Base-by-base conservation (phyloP, 2,113 vertebrate genomes). In the Seriola dumerili region DNA sequence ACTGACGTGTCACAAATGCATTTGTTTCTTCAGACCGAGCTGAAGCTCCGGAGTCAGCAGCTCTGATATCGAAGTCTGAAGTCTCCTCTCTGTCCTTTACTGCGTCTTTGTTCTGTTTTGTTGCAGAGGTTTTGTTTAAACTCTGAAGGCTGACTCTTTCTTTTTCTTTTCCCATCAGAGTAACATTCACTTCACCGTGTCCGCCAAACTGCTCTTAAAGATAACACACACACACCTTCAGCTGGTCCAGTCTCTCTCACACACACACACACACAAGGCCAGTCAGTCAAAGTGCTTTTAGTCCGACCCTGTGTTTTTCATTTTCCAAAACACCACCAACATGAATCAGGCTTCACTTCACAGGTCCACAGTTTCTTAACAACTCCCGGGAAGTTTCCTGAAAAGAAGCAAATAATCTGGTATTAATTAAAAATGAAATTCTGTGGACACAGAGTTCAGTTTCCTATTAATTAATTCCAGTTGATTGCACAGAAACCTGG, bases 131-230 rank as follows among this genome's bases (percentile, higher is more conserved):
- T 52, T 66, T 2, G 32, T 66, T 73, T 29, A 42, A 44, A 8
- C 50, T 48, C 58, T 63, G 77, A 66, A 67, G 61, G 72, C 1
- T 19, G 69, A 38, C 67, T 72, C 10, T 19, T 52, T 57, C 52
- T 54, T n/a, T 32, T 65, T 46, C 16, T 61, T 25, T 46, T 46
- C 25, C 63, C 63, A 40, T 52, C 55, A 50, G 42, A 44, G 48
- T 48, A 4, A 46, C 9, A 13, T 21, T 34, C 21, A 2, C 25
- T n/a, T 34, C 34, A 8, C 46, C 2, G 25, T 13, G 46, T 64
- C 57, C 63, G 74, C 19, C 54, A 42, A 74, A 21, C 17, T 11
- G 23, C 5, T 65, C 34, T 48, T 42, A 57, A 8, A 57, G 38
- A 55, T 23, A 36, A 63, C 10, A 1, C 40, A 10, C 40, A 42